Evolutionary conservation across 2,888 invertebrate genomes (phyloP).

Genomic region (Drosophila histrio): DNA sequence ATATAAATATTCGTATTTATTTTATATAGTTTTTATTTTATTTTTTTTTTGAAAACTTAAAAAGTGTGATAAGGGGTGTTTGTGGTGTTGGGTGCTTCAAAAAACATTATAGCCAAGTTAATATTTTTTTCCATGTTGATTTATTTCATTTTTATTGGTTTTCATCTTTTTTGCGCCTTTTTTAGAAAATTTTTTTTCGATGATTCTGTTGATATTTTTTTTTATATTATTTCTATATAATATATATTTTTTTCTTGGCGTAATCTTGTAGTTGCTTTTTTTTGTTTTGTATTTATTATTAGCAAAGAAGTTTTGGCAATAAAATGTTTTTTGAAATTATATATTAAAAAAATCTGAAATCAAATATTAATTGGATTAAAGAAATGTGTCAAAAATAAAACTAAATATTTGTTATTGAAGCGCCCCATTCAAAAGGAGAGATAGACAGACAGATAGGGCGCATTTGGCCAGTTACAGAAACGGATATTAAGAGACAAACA

Average conservation of each 20-base stretch:
- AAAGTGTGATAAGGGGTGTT: constrained; percentile 80
- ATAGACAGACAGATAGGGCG: not conserved
- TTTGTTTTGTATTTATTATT: constrained; percentile 70
- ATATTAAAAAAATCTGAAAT: constrained; percentile 85
- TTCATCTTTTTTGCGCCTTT: constrained; percentile 72
- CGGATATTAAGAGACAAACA: constrained; percentile 4
- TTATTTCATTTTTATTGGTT: constrained; percentile 62
- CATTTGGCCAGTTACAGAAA: not conserved
- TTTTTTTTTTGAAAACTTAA: constrained; percentile 73
- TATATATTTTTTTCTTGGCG: constrained; percentile 66
- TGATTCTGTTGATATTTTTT: constrained; percentile 61
- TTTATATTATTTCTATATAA: constrained; percentile 58
- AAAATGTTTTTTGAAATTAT: constrained; percentile 85
- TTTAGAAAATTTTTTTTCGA: constrained; percentile 63
- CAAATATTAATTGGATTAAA: constrained; percentile 83
- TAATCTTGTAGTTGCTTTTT: constrained; percentile 61
- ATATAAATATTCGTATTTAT: constrained; percentile 40
- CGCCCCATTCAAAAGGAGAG: constrained; percentile 4
- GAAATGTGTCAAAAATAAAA: constrained; percentile 71
- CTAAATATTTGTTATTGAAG: constrained; percentile 19
- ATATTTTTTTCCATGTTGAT: constrained; percentile 56
- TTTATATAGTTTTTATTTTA: constrained; percentile 24
- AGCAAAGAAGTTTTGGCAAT: constrained; percentile 82
- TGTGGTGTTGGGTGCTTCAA: constrained; percentile 83
- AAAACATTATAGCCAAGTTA: constrained; percentile 84